Evolutionary conservation across 2,888 invertebrate species (phyloP), one percentile per base, ranked within the genome.

Genomic region (Andrena camellia): DNA sequence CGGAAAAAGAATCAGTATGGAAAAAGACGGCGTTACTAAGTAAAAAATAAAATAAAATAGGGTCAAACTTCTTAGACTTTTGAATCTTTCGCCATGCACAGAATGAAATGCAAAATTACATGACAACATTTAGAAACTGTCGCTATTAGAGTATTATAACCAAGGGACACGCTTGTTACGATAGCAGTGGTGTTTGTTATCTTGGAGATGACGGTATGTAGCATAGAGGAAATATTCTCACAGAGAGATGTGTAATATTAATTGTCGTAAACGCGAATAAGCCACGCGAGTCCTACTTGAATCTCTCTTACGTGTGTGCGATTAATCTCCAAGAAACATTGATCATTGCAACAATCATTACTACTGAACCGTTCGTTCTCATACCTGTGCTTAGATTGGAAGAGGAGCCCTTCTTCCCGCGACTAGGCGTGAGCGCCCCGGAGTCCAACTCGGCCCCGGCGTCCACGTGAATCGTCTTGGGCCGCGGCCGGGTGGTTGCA

Each of bases 401-500:
- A 88, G 96, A 96, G 79, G 97, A 97, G 84, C 98, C 97, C 92
- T 97, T 97, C 92, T 97, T 97, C 76, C 96, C 96, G 88, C 96
- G 95, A 94, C 96, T 96, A 81, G 96, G 96, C 83, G 96, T 95
- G 86, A 97, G 95, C 94, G 96, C 96, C 81, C 97, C 97, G 92
- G 97, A 97, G 83, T 97, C 97, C 88, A 97, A 96, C 91, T 97
- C 97, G 69, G 97, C 96, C 72, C 97, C 96, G 91, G 97, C 96
- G 93, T 98, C 98, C 84, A 98, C 97, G 93, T 98, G 98, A 84
- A 98, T 98, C 60, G 98, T 98, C 95, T 98, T 98, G 68, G 98
- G 98, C 42, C 98, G 95, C 60, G 97, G 98, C 84, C 98, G 96
- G 76, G 94, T 93, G 29, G 96, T 95, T 68, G 91, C 82, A 69